Evolutionary conservation across 2,797 vertebrate species (phyloP).

Genomic region (Falco rusticolus): DNA sequence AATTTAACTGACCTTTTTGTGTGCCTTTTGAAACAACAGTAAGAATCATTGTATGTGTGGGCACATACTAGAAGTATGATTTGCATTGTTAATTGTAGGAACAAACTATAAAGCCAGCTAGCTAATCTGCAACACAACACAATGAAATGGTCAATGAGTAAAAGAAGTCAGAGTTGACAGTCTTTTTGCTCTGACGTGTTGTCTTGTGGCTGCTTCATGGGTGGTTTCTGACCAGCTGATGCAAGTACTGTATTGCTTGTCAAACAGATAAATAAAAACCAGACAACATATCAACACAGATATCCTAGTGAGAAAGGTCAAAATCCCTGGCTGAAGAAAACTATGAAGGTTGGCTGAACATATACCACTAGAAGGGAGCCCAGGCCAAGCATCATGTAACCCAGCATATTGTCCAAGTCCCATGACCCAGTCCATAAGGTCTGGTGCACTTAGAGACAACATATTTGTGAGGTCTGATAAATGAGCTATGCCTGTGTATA

Average conservation of each 20-base stretch:
- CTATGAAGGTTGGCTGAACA: neutral
- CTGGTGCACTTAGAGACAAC: neutral
- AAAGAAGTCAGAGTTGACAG: neutral
- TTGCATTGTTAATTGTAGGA: neutral
- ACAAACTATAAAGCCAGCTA: neutral
- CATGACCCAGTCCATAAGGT: neutral
- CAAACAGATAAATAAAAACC: conserved; percentile 3
- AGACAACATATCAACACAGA: neutral
- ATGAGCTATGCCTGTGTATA: neutral
- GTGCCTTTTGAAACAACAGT: neutral
- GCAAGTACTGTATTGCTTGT: neutral
- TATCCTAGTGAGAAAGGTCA: neutral
- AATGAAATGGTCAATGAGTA: neutral
- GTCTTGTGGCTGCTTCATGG: neutral
- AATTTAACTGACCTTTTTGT: neutral
- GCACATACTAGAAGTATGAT: neutral
- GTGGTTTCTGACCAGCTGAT: conserved; percentile 6
- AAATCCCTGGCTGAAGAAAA: neutral
- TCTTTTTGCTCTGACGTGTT: neutral
- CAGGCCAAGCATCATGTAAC: neutral
- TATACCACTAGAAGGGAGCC: neutral
- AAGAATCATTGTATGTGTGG: neutral
- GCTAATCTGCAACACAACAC: neutral
- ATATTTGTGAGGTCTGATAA: neutral
- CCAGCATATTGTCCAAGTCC: neutral